Evolutionary conservation across 2,888 invertebrate genomes (phyloP), one percentile per base, ranked within the genome.

Genomic region (Clusia tigrina): DNA sequence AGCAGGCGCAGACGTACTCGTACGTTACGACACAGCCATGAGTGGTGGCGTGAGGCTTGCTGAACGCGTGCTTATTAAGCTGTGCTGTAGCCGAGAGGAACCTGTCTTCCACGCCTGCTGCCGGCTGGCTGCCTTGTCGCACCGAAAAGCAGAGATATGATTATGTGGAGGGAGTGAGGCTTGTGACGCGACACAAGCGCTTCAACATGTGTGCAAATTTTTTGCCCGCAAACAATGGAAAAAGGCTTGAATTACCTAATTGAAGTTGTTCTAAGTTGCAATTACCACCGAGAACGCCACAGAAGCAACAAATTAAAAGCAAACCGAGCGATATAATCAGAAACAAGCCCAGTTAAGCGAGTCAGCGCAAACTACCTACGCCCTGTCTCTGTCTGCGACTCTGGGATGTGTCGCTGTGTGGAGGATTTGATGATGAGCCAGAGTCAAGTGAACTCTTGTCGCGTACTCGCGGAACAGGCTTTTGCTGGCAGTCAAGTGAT

Each of bases 191-290:
- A 46, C n/a, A 17, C 26, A 12, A 22, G 20, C 42, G 2, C 56
- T 10, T 37, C 48, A 58, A 58, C 58, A 58, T 58, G 58, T 58
- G 58, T 58, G 23, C 23, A 51, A 25, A 48, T 58, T 22, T 52
- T 24, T 20, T 52, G 18, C 25, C n/a, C 25, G 17, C 24, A 5
- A 48, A 48, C 48, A 48, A 48, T 20, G 48, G 20, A 18, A 48
- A 48, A 48, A 48, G 48, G 69, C 71, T 74, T 66, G 71, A 76
- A 77, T 76, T 72, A 76, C 73, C 71, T 76, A 76, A 78, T 78
- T 77, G 74, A 72, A 60, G 68, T 63, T 2, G 48, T 54, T 66
- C 63, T 58, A 63, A 62, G 63, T 56, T 51, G 54, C 62, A 68
- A 68, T 68, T 68, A 68, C 63, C 22, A 20, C 20, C 20, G 48